These are phyloP conservation scores for Numenius arquata DNA, from an alignment of 2,113 vertebrate genomes.

Conservation along the genomic window DNA sequence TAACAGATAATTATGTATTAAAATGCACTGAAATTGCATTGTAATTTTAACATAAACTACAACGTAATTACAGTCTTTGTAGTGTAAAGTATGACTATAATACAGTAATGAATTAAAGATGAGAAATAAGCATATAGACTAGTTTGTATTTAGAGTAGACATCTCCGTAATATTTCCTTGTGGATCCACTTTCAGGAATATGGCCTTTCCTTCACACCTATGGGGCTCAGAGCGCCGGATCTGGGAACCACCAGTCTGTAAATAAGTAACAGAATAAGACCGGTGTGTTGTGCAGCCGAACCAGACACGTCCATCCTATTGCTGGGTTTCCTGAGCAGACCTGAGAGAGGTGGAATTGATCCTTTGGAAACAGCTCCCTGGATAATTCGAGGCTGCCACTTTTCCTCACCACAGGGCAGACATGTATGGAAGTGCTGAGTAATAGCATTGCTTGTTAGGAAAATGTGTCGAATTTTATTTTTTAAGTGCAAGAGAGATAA, in stretches of 20 bases:
- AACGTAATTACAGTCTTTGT: neutral
- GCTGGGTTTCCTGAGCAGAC: neutral
- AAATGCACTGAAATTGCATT: neutral
- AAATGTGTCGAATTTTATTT: neutral
- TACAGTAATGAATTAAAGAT: neutral
- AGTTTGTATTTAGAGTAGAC: neutral
- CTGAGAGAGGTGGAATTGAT: neutral
- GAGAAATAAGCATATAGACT: neutral
- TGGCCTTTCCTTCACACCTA: neutral
- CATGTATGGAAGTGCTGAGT: neutral
- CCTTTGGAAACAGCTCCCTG: neutral
- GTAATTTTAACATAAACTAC: constrained; percentile 1
- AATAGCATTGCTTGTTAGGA: neutral
- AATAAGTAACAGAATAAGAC: neutral
- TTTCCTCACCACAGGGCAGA: neutral
- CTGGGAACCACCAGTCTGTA: neutral
- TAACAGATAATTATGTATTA: constrained; percentile 1
- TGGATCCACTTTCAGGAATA: neutral
- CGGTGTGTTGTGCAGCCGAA: neutral
- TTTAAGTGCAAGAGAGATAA: neutral
- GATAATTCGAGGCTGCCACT: neutral
- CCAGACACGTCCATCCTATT: accelerated
- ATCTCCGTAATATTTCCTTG: neutral
- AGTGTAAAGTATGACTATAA: neutral
- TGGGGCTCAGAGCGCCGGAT: neutral